phyloP scores from a whole-genome alignment of 2,888 invertebrate genomes.

The Watsonalla binaria region DNA sequence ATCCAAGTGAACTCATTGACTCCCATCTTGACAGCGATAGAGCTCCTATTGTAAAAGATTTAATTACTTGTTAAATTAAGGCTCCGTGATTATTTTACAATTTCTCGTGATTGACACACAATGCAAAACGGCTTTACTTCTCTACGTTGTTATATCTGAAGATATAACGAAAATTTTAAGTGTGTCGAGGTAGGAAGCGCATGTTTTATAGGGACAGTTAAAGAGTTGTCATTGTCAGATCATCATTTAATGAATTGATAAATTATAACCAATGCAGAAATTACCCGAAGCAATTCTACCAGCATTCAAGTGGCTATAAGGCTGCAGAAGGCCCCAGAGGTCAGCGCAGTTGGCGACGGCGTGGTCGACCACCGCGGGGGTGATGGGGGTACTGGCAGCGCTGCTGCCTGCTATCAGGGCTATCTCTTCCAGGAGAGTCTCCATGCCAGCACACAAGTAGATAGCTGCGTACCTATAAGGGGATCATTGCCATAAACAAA shows the following conservation, averaged over 20 bases:
- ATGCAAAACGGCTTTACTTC: too few relatives aligned
- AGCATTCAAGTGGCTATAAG: slow-evolving; percentile 93
- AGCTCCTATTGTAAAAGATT: slow-evolving; percentile 77
- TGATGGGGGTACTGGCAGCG: slow-evolving; percentile 79
- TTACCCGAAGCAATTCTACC: slow-evolving; percentile 91
- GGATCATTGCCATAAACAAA: too few relatives aligned
- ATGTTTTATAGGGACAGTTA: too few relatives aligned
- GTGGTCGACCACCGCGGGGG: slow-evolving; percentile 89
- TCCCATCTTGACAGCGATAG: slow-evolving; percentile 92
- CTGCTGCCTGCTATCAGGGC: slow-evolving; percentile 53
- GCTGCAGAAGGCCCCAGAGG: slow-evolving; percentile 93
- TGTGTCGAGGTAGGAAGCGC: too few relatives aligned
- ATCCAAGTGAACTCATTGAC: slow-evolving; percentile 82
- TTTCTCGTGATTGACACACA: too few relatives aligned
- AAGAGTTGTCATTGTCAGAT: not conserved
- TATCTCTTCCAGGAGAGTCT: slow-evolving; percentile 93
- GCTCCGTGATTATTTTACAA: not conserved
- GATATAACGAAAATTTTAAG: too few relatives aligned
- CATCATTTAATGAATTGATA: too few relatives aligned
- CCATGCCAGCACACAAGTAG: slow-evolving; percentile 92
- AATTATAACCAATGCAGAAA: not conserved
- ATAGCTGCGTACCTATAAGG: slow-evolving; percentile 87
- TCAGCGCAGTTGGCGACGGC: slow-evolving; percentile 92
- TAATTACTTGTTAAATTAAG: too few relatives aligned
- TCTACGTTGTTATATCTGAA: too few relatives aligned